A percentile compares a stretch with the other conserved stretches of the same genome.
Evolutionary conservation across 2,797 vertebrate genomes (phyloP).

Genomic region (Meriones psammophilus): DNA sequence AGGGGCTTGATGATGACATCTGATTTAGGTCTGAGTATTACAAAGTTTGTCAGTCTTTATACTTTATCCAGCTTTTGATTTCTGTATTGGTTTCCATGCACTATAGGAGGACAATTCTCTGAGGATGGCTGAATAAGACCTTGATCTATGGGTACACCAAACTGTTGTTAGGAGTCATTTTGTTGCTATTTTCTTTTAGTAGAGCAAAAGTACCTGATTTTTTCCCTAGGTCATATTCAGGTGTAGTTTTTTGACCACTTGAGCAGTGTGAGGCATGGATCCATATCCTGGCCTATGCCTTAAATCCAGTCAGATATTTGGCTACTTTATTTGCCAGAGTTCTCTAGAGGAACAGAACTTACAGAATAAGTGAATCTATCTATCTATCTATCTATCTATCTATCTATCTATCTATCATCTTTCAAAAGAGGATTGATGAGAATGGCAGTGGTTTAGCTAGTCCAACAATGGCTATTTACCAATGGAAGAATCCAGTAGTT

Average conservation of each 20-base stretch:
- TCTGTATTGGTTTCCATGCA: background rate
- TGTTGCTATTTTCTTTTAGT: background rate
- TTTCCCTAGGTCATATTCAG: background rate
- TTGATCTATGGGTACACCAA: background rate
- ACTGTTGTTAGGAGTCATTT: background rate
- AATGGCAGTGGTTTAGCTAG: background rate
- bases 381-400: no score
- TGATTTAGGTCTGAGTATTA: background rate
- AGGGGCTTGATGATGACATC: background rate
- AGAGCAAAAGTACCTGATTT: background rate
- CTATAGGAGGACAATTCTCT: background rate
- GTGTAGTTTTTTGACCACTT: background rate
- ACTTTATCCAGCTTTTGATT: background rate
- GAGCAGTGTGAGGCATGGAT: background rate
- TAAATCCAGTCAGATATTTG: no score
- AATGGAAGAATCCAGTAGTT: background rate
- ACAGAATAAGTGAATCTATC: no score
- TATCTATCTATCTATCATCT: no score
- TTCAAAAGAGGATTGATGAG: background rate
- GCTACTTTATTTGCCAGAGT: no score
- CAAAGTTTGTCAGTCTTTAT: background rate
- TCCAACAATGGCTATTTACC: background rate
- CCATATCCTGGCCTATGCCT: no score
- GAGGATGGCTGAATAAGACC: background rate
- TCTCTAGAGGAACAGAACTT: no score